A percentile compares a stretch with the other conserved stretches of the same genome.
Conservation (phyloP, 2,888 invertebrate genomes). For the Lasius fuliginosus region DNA sequence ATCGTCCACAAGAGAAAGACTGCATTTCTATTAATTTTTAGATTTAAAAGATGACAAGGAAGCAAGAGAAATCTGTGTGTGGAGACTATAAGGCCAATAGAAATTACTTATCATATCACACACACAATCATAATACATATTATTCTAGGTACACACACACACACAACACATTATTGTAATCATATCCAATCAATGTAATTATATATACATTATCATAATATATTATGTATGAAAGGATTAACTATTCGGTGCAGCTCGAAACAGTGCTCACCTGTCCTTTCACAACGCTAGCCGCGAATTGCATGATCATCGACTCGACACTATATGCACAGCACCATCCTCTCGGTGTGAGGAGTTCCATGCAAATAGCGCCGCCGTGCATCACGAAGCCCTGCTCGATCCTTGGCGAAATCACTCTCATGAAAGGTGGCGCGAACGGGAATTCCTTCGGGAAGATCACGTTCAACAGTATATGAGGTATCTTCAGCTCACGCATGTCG, state of each 20-base stretch:
- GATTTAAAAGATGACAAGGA: not conserved
- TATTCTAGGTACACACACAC: too few relatives aligned
- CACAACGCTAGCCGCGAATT: conserved; percentile 95
- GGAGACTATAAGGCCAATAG: not conserved
- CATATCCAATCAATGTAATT: not conserved
- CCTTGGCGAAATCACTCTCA: conserved; percentile 90
- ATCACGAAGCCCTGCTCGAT: conserved; percentile 95
- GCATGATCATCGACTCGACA: conserved; percentile 95
- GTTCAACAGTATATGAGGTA: conserved; percentile 92
- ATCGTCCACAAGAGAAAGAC: not conserved
- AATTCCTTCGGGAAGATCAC: conserved; percentile 95
- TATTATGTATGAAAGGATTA: not conserved
- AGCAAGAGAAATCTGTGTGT: not conserved
- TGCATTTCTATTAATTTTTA: not conserved
- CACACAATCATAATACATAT: not conserved
- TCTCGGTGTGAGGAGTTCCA: conserved; percentile 94
- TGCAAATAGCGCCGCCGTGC: conserved; percentile 96
- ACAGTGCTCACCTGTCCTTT: conserved; percentile 90
- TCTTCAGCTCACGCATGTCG: conserved; percentile 93
- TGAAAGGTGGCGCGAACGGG: conserved; percentile 95
- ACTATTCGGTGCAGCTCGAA: not conserved
- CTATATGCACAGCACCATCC: conserved; percentile 96
- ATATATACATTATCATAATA: not conserved
- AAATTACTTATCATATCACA: not conserved
- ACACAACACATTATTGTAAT: not conserved